Conservation (phyloP, 2,888 invertebrate species). For the Campoplex nolae region DNA sequence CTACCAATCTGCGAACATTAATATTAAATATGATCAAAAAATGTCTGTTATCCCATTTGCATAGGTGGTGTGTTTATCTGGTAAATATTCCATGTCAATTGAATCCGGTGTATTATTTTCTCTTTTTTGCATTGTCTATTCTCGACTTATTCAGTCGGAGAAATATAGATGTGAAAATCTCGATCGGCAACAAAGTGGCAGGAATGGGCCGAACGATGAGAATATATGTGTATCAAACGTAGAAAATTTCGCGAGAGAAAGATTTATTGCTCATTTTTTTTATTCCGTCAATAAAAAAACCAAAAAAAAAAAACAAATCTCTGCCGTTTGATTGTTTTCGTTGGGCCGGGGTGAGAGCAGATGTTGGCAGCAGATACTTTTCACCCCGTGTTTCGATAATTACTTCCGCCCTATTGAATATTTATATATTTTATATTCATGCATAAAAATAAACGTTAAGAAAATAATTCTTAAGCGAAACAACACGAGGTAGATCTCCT, state of each 20-base stretch:
- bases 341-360: conserved; percentile 59
- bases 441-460: conserved; percentile 42
- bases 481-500: conserved; percentile 74
- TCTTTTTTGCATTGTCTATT: background rate
- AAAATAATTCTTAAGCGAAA: conserved; percentile 64
- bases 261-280: conserved; percentile 53
- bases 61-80: conserved; percentile 64
- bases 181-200: conserved; percentile 51
- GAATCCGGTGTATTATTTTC: conserved; percentile 23
- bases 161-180: background rate
- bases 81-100: conserved; percentile 20
- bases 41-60: conserved; percentile 79
- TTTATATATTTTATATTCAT: conserved; percentile 51
- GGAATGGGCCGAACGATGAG: conserved; percentile 26
- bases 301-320: conserved; percentile 29
- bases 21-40: conserved; percentile 83
- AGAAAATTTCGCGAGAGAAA: conserved; percentile 62
- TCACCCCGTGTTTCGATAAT: conserved; percentile 28
- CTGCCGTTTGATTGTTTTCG: conserved; percentile 59
- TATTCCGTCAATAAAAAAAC: conserved; percentile 30
- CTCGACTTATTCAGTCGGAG: background rate
- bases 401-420: background rate
- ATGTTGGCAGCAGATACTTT: conserved; percentile 75
- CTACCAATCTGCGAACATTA: conserved; percentile 82
- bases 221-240: background rate